These are phyloP conservation scores for Malurus splendens DNA, from an alignment of 2,797 vertebrate genomes.

Conservation along the genomic window DNA sequence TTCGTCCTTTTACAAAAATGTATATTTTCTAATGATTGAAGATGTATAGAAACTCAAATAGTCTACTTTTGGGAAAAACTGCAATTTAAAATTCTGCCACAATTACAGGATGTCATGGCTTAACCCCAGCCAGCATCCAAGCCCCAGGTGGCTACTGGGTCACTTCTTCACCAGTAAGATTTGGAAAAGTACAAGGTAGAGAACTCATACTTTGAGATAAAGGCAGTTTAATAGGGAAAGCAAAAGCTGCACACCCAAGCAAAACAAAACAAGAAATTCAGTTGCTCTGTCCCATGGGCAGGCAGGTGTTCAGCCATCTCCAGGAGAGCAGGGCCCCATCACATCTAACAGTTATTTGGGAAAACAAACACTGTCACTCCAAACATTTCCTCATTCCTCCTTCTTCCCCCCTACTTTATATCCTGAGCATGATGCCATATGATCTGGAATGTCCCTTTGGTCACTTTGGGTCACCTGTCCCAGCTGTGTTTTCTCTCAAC, in stretches of 20 bases:
- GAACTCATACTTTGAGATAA: neutral
- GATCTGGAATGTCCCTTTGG: neutral
- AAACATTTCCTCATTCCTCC: rapidly evolving
- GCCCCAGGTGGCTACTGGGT: neutral
- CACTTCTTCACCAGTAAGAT: neutral
- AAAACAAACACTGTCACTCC: neutral
- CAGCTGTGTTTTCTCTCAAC: neutral
- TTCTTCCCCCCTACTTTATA: rapidly evolving
- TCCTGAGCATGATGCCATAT: rapidly evolving
- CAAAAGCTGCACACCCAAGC: neutral
- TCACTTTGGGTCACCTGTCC: neutral
- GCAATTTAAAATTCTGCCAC: neutral
- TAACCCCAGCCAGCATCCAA: neutral
- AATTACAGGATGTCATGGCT: neutral
- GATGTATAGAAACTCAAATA: neutral
- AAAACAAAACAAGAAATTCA: neutral
- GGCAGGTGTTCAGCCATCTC: neutral
- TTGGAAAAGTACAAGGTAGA: neutral
- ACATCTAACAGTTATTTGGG: rapidly evolving
- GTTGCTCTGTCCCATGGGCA: neutral
- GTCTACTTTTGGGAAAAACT: neutral
- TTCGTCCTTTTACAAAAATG: constrained; percentile 11
- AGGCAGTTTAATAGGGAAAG: neutral
- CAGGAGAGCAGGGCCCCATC: neutral
- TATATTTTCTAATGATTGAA: neutral